A percentile compares a stretch with the other conserved stretches of the same genome.
Evolutionary conservation across 2,797 vertebrate species (phyloP).

Genomic region (Hippopotamyrus pictus): DNA sequence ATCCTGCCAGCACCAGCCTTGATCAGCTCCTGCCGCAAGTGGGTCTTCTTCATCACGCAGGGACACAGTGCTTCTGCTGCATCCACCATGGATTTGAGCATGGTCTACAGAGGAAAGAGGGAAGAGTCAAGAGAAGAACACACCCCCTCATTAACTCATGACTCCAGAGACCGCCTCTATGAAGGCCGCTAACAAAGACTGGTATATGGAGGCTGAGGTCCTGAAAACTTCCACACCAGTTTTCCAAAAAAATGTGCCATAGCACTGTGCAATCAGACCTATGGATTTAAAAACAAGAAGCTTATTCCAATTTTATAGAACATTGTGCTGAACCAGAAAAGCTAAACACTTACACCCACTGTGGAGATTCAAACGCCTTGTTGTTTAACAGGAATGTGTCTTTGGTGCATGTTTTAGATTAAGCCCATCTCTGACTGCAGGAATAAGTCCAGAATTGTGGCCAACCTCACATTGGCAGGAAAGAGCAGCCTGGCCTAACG

Average conservation of each 20-base stretch:
- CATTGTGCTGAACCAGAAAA: neutral
- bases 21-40: slow-evolving; percentile 75
- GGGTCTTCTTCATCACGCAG: slow-evolving; percentile 76
- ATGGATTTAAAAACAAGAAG: neutral
- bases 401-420: neutral
- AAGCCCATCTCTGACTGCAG: neutral
- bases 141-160: neutral
- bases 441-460: neutral
- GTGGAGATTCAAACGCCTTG: neutral
- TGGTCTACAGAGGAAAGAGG: slow-evolving; percentile 50
- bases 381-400: neutral
- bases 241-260: neutral
- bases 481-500: neutral
- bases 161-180: neutral
- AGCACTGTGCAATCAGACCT: neutral
- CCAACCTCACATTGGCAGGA: neutral
- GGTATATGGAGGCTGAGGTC: neutral
- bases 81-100: slow-evolving; percentile 86
- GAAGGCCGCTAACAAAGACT: neutral
- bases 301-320: neutral
- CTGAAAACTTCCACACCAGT: neutral
- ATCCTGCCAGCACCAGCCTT: slow-evolving; percentile 71
- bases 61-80: slow-evolving; percentile 83
- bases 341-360: neutral
- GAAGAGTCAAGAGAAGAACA: neutral